Evolutionary conservation across 35 echinoderm and acorn worm species (phyloP).

Genomic region (Heliocidaris tuberculata): DNA sequence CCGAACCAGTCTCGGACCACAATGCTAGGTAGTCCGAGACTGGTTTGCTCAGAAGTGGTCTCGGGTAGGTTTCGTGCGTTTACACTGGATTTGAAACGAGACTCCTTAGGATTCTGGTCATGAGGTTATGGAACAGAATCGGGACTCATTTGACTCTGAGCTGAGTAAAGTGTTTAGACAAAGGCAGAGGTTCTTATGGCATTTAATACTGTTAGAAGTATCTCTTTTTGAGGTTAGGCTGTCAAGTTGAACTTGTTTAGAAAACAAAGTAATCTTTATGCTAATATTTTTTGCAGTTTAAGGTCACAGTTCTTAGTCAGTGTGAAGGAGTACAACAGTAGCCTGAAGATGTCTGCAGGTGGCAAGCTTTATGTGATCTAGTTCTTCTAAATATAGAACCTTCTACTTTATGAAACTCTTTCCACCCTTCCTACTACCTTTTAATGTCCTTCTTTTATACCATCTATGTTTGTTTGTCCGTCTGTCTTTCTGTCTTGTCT

Average conservation of each 20-base stretch:
- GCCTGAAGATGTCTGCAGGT: background rate
- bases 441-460: background rate
- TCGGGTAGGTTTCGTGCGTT: too few relatives aligned
- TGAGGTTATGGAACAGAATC: background rate
- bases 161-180: background rate
- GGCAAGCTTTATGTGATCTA: background rate
- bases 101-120: background rate
- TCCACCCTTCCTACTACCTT: background rate
- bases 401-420: background rate
- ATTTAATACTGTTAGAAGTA: background rate
- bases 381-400: background rate
- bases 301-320: background rate
- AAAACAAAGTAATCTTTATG: background rate
- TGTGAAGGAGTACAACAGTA: background rate
- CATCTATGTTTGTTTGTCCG: background rate
- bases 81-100: background rate
- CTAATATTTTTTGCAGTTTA: constrained; percentile 9
- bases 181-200: background rate
- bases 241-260: background rate
- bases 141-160: background rate
- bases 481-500: background rate
- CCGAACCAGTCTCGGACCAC: too few relatives aligned
- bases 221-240: background rate
- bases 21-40: too few relatives aligned
- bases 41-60: too few relatives aligned